Evolutionary conservation across 2,888 invertebrate genomes (phyloP).

Genomic region (Xestia sexstrigata): DNA sequence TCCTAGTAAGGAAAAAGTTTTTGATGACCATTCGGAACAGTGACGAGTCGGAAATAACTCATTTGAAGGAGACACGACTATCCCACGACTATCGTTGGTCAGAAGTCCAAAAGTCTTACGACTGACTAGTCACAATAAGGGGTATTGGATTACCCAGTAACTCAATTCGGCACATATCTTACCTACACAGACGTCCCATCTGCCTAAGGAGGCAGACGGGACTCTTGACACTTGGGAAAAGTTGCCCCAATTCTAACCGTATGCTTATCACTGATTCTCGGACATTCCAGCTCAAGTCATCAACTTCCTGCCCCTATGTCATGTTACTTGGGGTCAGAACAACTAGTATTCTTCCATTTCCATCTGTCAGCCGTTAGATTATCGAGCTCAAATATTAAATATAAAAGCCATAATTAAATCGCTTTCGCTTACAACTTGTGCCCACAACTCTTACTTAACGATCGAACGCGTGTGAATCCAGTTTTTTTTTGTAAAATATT

Average conservation of each 20-base stretch:
- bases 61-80: too few relatives aligned
- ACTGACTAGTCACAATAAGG: background rate
- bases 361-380: background rate
- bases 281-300: background rate
- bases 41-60: too few relatives aligned
- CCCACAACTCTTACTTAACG: slow-evolving; percentile 50
- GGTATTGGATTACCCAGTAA: background rate
- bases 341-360: background rate
- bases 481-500: slow-evolving; percentile 63
- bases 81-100: background rate
- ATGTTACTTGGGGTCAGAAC: background rate
- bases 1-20: too few relatives aligned
- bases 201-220: too few relatives aligned
- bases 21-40: too few relatives aligned
- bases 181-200: background rate
- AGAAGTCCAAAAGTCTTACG: background rate
- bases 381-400: background rate
- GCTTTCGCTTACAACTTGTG: slow-evolving; percentile 6
- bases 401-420: slow-evolving; percentile 1
- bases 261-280: background rate
- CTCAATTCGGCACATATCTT: background rate
- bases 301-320: background rate
- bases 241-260: too few relatives aligned
- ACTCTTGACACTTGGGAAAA: too few relatives aligned
- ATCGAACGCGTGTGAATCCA: slow-evolving; percentile 62